Evolutionary conservation across 2,113 vertebrate genomes (phyloP), one percentile per base, ranked within the genome.

Genomic region (Carassius auratus): DNA sequence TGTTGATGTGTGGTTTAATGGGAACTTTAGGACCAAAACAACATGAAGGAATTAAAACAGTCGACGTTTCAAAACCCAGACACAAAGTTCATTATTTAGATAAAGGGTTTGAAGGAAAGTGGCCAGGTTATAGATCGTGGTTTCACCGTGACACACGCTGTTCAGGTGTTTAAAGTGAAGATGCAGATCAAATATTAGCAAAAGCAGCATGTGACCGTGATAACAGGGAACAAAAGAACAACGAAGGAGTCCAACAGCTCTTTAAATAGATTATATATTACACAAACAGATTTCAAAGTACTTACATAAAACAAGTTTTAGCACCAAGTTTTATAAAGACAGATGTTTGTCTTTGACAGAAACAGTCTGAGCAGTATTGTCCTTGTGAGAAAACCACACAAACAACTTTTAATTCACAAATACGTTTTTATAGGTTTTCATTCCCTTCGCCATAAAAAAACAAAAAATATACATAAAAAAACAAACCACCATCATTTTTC

Each of bases 241-340:
- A 93, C 93, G 91, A 91, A 85, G 52, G 82, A 95, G 91, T 90
- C 93, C 75, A 90, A 76, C 86, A 90, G 91, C 92, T 93, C 94
- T 93, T 94, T 92, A 93, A 92, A 94, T 93, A 96, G 93, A 93
- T 93, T 88, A 95, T 96, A 94, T 96, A 95, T 96, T 96, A 95
- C 94, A 95, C 91, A 92, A 92, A 94, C 91, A 92, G 91, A 90
- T 92, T 87, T 91, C 3, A 69, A 90, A 95, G 94, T 94, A 95
- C 93, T 95, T 96, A 94, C 94, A 93, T 91, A 93, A 93, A 93
- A 95, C 93, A 92, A 90, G 93, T 93, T 91, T 90, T 88, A 95
- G 94, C 94, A 94, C 94, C 94, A 93, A 90, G 90, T 82, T 93
- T 91, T 85, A 86, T 91, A 87, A 91, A 91, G 89, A 89, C 21